Conservation (phyloP, 2,888 invertebrate genomes). For the Uloborus plumipes region DNA sequence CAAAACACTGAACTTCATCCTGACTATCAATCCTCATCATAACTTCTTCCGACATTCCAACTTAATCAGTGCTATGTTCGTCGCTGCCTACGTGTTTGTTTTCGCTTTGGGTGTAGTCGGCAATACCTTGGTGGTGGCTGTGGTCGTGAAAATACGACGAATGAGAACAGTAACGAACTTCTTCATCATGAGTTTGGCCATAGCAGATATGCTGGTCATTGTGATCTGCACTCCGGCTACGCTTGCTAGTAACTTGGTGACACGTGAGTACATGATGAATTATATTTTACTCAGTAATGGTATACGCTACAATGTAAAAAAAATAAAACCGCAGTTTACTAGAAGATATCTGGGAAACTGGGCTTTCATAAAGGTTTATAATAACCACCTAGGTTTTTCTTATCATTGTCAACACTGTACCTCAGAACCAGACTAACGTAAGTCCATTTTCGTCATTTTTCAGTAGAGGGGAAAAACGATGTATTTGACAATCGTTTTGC, state of each 20-base stretch:
- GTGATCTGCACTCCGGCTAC: conserved; percentile 94
- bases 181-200: conserved; percentile 83
- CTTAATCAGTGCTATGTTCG: conserved; percentile 14
- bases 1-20: conserved; percentile 1
- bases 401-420: no score
- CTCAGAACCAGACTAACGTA: no score
- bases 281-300: no score
- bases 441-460: no score
- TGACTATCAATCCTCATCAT: not conserved
- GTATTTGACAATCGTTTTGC: no score
- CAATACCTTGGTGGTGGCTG: conserved; percentile 22
- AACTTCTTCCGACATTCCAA: conserved; percentile 20
- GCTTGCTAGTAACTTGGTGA: conserved; percentile 92
- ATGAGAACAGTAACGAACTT: conserved; percentile 44
- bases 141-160: conserved; percentile 3
- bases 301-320: no score
- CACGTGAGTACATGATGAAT: conserved; percentile 82
- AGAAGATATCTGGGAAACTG: no score
- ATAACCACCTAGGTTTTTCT: no score
- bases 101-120: conserved; percentile 32
- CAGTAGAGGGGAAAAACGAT: no score
- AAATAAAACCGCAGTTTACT: no score
- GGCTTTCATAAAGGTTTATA: no score
- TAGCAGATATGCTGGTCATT: conserved; percentile 92
- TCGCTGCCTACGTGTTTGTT: conserved; percentile 29